Base-by-base conservation (phyloP, 2,113 vertebrate genomes). In the Paralichthys olivaceus region DNA sequence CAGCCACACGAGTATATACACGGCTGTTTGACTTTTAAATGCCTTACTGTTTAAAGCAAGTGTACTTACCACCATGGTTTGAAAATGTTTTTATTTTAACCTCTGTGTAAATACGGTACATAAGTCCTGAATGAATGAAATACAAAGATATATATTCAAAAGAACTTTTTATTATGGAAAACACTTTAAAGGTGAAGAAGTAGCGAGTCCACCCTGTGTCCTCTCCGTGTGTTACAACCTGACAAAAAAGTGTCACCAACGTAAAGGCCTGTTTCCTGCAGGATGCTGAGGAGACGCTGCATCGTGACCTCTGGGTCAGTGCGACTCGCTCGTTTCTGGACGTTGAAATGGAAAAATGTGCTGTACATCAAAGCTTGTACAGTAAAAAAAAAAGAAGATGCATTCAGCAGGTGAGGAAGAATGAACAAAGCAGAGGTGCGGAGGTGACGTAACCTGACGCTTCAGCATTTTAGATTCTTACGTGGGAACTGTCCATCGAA, bases 91-190 rank as follows among this genome's bases (percentile, higher is more conserved):
- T 81, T 87, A 88, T 93, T 86, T 80, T 91, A 94, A 89, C 62
- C 72, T 83, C 82, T 90, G 49, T 94, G 92, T 94, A 94, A 93
- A 94, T 95, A 95, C 66, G 81, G 91, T 91, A 93, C 89, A 87
- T 76, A 81, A 80, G 87, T 91, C 69, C 84, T 72, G 80, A 60
- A 84, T 66, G 81, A 92, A 93, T 93, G 83, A 90, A 93, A 93
- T 89, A 76, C 87, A 87, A 93, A 96, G 92, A 94, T 95, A 95
- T 95, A 93, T 96, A 94, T 96, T 93, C 93, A 94, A 85, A 95
- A 84, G 78, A 86, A 83, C 84, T 69, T 89, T 90, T 91, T 81
- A 81, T 86, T 65, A 62, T 69, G 79, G 40, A 77, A 73, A 43
- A 72, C 64, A 62, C 9, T 70, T 65, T 80, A 64, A 68, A 56